A percentile compares a stretch with the other conserved stretches of the same genome.
These are phyloP conservation scores for Carcina quercana DNA, from an alignment of 2,888 invertebrate genomes.

Conservation along the genomic window DNA sequence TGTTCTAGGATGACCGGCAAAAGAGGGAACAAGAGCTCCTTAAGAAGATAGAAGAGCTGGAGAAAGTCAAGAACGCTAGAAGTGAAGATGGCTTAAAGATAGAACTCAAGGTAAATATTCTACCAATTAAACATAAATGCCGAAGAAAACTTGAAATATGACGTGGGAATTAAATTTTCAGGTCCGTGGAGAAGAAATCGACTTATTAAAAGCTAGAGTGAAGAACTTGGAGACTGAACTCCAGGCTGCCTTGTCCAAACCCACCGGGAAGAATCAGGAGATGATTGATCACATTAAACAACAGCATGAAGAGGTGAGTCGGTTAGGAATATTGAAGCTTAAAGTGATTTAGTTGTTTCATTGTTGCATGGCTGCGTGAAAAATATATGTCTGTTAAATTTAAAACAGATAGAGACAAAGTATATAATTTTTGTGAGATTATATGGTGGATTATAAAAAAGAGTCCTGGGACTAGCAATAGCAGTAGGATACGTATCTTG, in stretches of 20 bases:
- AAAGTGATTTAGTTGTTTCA: background rate
- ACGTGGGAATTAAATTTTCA: constrained; percentile 21
- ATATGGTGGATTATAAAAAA: too few relatives aligned
- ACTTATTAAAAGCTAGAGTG: constrained; percentile 63
- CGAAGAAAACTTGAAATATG: background rate
- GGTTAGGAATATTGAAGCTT: too few relatives aligned
- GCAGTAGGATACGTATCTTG: background rate
- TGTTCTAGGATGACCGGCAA: constrained; percentile 59
- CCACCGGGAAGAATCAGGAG: constrained; percentile 64
- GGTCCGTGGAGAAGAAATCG: constrained; percentile 71
- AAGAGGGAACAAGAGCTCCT: constrained; percentile 52
- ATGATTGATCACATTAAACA: constrained; percentile 65
- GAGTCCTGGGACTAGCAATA: too few relatives aligned
- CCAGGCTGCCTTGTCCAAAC: constrained; percentile 59
- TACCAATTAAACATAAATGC: background rate
- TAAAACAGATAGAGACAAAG: too few relatives aligned
- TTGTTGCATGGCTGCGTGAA: background rate
- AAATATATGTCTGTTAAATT: background rate
- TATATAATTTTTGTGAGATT: too few relatives aligned
- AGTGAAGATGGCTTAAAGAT: constrained; percentile 45
- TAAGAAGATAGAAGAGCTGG: constrained; percentile 55
- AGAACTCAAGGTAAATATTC: constrained; percentile 46
- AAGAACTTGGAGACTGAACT: constrained; percentile 62
- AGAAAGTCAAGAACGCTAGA: constrained; percentile 45
- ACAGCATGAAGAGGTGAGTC: constrained; percentile 65